These are phyloP conservation scores for Antheraea assamensis DNA, from an alignment of 2,888 invertebrate species.

Conservation along the genomic window DNA sequence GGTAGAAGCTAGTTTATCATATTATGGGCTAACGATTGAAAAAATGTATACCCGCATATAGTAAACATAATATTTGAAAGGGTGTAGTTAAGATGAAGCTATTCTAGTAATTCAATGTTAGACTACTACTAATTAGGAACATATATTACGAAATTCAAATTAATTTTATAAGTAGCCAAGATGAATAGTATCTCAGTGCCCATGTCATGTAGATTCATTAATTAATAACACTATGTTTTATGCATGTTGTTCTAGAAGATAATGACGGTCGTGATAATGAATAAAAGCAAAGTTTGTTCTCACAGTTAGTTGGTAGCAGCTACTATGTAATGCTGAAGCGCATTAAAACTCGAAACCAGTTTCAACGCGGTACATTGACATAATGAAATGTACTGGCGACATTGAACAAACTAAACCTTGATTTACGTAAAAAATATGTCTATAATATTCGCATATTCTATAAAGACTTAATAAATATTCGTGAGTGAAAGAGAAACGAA, in stretches of 20 bases:
- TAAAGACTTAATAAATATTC: background rate
- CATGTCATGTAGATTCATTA: background rate
- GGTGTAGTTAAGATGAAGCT: background rate
- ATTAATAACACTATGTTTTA: background rate
- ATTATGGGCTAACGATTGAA: no score
- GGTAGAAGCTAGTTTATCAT: no score
- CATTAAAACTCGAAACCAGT: slow-evolving; percentile 24
- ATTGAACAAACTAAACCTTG: slow-evolving; percentile 21
- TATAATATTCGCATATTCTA: background rate
- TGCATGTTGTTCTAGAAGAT: background rate
- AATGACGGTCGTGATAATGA: slow-evolving; percentile 4
- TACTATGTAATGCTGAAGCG: slow-evolving; percentile 20
- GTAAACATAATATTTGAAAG: background rate
- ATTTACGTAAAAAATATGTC: slow-evolving; percentile 6
- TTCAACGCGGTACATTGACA: slow-evolving; percentile 26
- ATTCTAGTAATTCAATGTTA: background rate
- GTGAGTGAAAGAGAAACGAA: background rate
- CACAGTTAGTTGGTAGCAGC: background rate
- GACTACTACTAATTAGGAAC: background rate
- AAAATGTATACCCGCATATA: background rate
- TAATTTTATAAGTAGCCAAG: background rate
- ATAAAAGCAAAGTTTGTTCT: slow-evolving; percentile 5
- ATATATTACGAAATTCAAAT: background rate
- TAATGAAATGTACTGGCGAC: slow-evolving; percentile 24
- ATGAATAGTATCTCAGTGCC: background rate